Base-by-base conservation (phyloP, 2,113 vertebrate genomes). In the Chiloscyllium plagiosum region DNA sequence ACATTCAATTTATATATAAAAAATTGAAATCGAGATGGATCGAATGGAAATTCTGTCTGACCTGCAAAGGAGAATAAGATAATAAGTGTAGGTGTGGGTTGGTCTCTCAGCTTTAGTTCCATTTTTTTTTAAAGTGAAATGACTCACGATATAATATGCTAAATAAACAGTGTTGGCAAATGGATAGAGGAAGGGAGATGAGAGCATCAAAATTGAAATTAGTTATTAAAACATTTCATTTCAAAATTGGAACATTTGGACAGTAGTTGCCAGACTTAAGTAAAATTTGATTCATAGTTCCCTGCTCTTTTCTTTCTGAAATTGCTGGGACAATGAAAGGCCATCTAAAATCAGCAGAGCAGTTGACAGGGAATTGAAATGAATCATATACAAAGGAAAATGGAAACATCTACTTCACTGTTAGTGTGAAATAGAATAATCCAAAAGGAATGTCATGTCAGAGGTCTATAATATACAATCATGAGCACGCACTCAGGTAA, bases 361-460 rank as follows among this genome's bases (percentile, higher is more conserved):
- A 47, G 66, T 95, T 70, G 93, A 72, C 93, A 95, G 93, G 93
- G 70, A 52, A 95, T 72, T 95, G 68, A 72, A 95, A 24, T 72
- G 69, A 95, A 95, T 50, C 72, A 68, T 95, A 42, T 70, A 72
- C 50, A 29, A 72, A 50, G 47, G 93, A 72, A 95, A 95, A 95
- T 95, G 26, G 50, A 72, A 47, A 95, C 65, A 69, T 68, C 66
- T 69, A 94, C n/a, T 37, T 61, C 65, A 47, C 65, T 50, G 93
- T 95, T 72, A 42, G 13, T 72, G 66, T 33, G 68, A 95, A 72
- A 95, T 72, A 8, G 68, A 95, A 47, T 95, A 5, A 69, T 72
- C 20, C 68, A 72, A 95, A 50, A 72, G 69, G 24, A 50, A 42
- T 29, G 93, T 13, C 56, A 92, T 7, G 6, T 19, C 69, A 92